Evolutionary conservation across 2,888 invertebrate genomes (phyloP).

Genomic region (Cataglyphis altisquamis): DNA sequence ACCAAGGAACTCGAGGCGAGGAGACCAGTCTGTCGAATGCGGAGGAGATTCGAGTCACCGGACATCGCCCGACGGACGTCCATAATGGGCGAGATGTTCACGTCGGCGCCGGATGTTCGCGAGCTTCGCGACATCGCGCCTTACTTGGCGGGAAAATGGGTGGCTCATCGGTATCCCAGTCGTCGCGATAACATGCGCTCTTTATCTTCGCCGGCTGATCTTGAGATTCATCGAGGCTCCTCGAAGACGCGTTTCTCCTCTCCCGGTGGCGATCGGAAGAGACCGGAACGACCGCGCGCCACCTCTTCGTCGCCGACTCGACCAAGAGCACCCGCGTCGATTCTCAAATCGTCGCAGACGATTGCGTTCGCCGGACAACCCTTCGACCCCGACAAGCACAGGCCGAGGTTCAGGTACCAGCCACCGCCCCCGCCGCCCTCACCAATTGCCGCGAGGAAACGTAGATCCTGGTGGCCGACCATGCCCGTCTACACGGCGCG

Average conservation of each 20-base stretch:
- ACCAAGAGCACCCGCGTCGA: slow-evolving; percentile 76
- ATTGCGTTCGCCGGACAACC: slow-evolving; percentile 89
- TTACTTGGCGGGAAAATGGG: slow-evolving; percentile 93
- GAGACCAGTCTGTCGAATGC: slow-evolving; percentile 91
- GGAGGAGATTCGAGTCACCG: slow-evolving; percentile 90
- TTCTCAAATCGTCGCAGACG: slow-evolving; percentile 85
- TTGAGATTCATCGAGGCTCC: slow-evolving; percentile 62
- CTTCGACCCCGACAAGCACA: slow-evolving; percentile 92
- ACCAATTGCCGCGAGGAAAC: slow-evolving; percentile 86
- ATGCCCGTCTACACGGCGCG: slow-evolving; percentile 87
- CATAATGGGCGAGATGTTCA: slow-evolving; percentile 92
- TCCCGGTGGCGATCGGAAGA: background rate
- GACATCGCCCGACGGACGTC: slow-evolving; percentile 86
- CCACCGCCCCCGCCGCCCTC: slow-evolving; percentile 89
- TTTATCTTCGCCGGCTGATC: slow-evolving; percentile 87
- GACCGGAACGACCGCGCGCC: slow-evolving; percentile 36
- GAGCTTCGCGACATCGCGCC: slow-evolving; percentile 93
- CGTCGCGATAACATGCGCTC: slow-evolving; percentile 90
- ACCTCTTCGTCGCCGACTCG: slow-evolving; percentile 40
- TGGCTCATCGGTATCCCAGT: slow-evolving; percentile 92
- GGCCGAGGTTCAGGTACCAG: slow-evolving; percentile 92
- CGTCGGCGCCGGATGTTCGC: slow-evolving; percentile 93
- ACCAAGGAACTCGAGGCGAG: slow-evolving; percentile 80
- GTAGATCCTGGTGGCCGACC: slow-evolving; percentile 86
- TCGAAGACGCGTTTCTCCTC: background rate